Evolutionary conservation across 2,797 vertebrate genomes (phyloP), one percentile per base, ranked within the genome.

Genomic region (Rachycentron canadum): DNA sequence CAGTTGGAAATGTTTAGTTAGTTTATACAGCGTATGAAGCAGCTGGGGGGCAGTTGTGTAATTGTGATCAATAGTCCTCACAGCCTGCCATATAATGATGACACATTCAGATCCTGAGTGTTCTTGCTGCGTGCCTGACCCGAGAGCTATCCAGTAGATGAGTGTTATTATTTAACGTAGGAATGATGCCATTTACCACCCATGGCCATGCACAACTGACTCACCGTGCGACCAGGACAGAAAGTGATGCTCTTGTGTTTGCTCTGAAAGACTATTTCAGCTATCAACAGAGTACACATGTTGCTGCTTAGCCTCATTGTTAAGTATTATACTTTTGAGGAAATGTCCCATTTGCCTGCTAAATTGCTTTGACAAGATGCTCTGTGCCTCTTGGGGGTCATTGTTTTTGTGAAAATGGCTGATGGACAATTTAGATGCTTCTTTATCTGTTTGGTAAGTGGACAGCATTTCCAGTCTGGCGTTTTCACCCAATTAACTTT

Each of bases 41-140:
- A 82, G 67, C 70, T 58, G 70, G 61, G 23, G 71, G 76, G 36
- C 52, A 30, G 87, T 90, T 93, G 79, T 94, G 86, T 91, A 92
- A 94, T 82, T 80, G 74, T 70, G 81, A 91, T 94, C 93, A 92
- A 93, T 94, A 89, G 76, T 86, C 50, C 84, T 49, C 81, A 86
- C 74, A 65, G 81, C 75, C 79, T 72, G 70, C 79, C 86, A 79
- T 61, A 88, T 81, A 88, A 86, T 82, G 74, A 76, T 59, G 78
- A 77, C 78, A 41, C 56, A 65, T 69, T 73, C 73, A 25, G 50
- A 82, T 76, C 30, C 60, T 62, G 78, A 55, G 69, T 82, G 79
- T 67, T 82, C 66, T 80, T 83, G 78, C 45, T 63, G 6, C 84
- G 70, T 63, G 77, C 11, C 72, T 69, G 86, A 84, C 82, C 87